phyloP scores from a whole-genome alignment of 53 echinoderm and acorn worm genomes.

The Temnopleurus reevesii region DNA sequence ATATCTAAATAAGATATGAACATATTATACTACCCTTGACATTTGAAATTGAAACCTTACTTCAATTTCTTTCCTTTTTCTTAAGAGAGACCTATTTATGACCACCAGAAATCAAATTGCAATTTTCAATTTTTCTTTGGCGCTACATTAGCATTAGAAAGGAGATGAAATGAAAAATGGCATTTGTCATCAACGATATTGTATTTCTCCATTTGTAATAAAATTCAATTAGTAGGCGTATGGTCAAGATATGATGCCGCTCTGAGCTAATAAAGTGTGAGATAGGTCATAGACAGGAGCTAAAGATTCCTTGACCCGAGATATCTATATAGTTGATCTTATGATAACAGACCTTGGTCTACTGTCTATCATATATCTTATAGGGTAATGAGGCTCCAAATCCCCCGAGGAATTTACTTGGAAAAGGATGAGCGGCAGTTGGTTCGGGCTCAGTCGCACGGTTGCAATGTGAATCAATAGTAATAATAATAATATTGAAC shows the following conservation, averaged over 20 bases:
- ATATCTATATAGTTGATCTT: not conserved
- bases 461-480: too few species aligned
- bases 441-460: too few species aligned
- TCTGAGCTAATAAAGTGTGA: not conserved
- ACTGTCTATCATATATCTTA: conserved; percentile 20
- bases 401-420: not conserved
- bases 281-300: not conserved
- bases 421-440: conserved; percentile 17
- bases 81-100: not conserved
- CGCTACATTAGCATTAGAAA: not conserved
- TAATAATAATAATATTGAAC: too few species aligned
- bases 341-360: conserved; percentile 7
- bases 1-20: not conserved
- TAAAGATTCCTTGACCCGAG: conserved; percentile 9
- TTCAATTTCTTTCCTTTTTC: too few species aligned
- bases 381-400: not conserved
- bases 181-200: not conserved
- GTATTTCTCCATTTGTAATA: not conserved
- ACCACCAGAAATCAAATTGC: not conserved
- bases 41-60: not conserved
- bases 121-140: too few species aligned
- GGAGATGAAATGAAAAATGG: not conserved
- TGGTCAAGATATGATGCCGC: too few species aligned
- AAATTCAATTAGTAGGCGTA: not conserved
- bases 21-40: not conserved